Base-by-base conservation (phyloP, 2,113 vertebrate genomes). In the Nothocercus nigrocapillus region DNA sequence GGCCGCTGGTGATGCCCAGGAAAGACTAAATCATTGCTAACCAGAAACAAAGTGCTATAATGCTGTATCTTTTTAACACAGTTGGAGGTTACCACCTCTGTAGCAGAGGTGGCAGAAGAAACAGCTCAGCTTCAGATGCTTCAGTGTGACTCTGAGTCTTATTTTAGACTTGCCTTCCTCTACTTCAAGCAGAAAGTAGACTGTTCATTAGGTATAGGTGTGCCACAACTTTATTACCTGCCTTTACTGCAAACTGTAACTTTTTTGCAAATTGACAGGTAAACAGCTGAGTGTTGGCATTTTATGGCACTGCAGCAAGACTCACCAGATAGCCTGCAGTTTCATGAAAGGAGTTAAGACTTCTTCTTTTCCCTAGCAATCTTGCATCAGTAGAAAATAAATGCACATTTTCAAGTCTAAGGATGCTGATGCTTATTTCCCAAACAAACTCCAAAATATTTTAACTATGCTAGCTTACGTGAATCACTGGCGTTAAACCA, bases 41-140 rank as follows among this genome's bases (percentile, higher is more conserved):
- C 51, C 62, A 82, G 53, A 89, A 95, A 53, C 27, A 30, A 38
- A 70, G 59, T 74, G 67, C 11, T 74, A 27, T 90, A 72, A 73
- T 63, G 20, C 14, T 54, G 19, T 32, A 18, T 36, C 67, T 54
- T 88, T 93, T 78, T 93, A 73, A 61, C 47, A 24, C 47, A 58
- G 54, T 30, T 30, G 17, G 28, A 58, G 54, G 14, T 79, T 91
- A 59, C 42, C 44, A 61, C 15, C 53, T 22, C 59, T 81, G 61
- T 80, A 34, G 7, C 51, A 42, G 80, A 58, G 69, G 38, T 1
- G 2, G 86, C 86, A 40, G 36, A 12, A 47, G 83, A 89, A 90
- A 90, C 89, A 93, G 85, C 86, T 92, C 83, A 84, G 28, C 22
- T 28, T 86, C 80, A 32, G 66, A 34, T 68, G 36, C 51, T 95